These are phyloP conservation scores for Daboia siamensis DNA, from an alignment of 2,113 vertebrate species.

Conservation along the genomic window DNA sequence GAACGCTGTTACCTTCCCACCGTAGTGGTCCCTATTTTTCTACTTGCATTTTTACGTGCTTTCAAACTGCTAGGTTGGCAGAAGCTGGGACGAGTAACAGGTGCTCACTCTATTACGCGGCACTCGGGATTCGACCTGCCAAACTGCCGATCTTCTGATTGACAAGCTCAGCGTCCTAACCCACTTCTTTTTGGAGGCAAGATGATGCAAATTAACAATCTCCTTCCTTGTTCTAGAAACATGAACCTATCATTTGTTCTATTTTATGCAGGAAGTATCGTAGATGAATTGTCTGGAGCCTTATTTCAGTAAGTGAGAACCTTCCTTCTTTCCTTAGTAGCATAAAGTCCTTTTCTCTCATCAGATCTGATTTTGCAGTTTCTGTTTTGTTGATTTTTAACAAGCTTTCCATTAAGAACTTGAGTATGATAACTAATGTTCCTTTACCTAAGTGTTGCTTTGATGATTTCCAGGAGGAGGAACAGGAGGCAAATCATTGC, in stretches of 20 bases:
- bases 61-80: too few species aligned
- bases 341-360: background rate
- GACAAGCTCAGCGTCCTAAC: too few species aligned
- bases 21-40: too few species aligned
- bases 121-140: too few species aligned
- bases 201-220: background rate
- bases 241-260: background rate
- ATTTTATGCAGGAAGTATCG: constrained; percentile 71
- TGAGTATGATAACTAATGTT: background rate
- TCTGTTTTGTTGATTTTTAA: background rate
- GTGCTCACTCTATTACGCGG: too few species aligned
- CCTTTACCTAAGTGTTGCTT: background rate
- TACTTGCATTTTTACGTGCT: too few species aligned
- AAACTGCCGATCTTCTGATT: too few species aligned
- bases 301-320: constrained; percentile 76
- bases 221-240: background rate
- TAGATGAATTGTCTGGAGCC: constrained; percentile 78
- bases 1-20: too few species aligned
- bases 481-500: background rate
- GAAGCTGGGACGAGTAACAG: too few species aligned
- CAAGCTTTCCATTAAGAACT: background rate
- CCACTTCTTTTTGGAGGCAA: too few species aligned
- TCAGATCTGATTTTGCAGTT: background rate
- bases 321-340: background rate
- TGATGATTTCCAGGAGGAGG: background rate